phyloP scores from a whole-genome alignment of 2,888 invertebrate species.

The Spilarctia lutea region DNA sequence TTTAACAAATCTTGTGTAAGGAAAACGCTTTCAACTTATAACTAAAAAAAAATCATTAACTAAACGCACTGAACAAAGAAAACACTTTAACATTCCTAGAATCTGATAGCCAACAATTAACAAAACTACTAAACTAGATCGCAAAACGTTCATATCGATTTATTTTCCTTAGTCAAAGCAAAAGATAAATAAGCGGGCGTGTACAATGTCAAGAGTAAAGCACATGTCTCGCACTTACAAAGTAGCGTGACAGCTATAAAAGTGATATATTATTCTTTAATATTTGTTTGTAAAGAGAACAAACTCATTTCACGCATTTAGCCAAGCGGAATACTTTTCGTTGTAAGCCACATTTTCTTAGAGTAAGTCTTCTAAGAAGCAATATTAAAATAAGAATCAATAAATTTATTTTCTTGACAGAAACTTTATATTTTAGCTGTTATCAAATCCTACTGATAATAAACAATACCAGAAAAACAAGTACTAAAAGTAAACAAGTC shows the following conservation, averaged over 20 bases:
- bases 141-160: slow-evolving; percentile 28
- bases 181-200: slow-evolving; percentile 25
- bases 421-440: slow-evolving; percentile 6
- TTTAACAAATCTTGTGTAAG: not conserved
- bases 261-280: slow-evolving; percentile 57
- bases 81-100: not conserved
- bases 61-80: not conserved
- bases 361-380: not conserved
- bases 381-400: slow-evolving; percentile 11
- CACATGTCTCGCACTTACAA: slow-evolving; percentile 21
- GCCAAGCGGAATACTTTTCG: slow-evolving; percentile 15
- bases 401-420: slow-evolving; percentile 9
- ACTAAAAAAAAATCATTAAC: no score
- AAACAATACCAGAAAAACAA: not conserved
- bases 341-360: slow-evolving; percentile 6
- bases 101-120: not conserved
- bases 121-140: slow-evolving; percentile 28
- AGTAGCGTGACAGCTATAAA: slow-evolving; percentile 53
- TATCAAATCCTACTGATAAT: not conserved
- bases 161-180: slow-evolving; percentile 21
- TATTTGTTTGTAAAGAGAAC: slow-evolving; percentile 47
- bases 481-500: not conserved
- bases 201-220: slow-evolving; percentile 26
- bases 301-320: slow-evolving; percentile 10
- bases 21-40: not conserved